These are phyloP conservation scores for Ashinkailepas kermadecensis DNA, from an alignment of 2,888 invertebrate species.

Conservation along the genomic window DNA sequence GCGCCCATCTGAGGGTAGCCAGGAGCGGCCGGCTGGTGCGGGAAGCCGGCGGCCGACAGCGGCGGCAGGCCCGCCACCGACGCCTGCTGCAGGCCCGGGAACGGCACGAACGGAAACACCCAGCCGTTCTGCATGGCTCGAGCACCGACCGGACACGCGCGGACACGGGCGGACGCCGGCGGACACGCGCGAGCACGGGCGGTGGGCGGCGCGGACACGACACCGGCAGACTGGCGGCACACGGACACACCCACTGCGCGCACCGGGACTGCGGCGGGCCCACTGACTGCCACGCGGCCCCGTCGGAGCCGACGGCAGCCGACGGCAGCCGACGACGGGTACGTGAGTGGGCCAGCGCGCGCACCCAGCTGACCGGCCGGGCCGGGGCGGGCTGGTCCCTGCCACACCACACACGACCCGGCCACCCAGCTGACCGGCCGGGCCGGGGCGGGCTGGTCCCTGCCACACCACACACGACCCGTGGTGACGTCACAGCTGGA, in stretches of 20 bases:
- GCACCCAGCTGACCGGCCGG: not conserved
- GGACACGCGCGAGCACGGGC: not conserved
- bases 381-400: not conserved
- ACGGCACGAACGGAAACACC: slow-evolving; percentile 17
- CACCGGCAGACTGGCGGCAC: not conserved
- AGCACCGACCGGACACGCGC: no score
- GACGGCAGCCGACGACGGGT: not conserved
- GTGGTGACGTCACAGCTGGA: no score
- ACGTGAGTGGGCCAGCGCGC: not conserved
- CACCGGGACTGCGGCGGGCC: not conserved
- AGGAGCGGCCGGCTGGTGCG: not conserved
- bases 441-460: not conserved
- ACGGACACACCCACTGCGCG: not conserved
- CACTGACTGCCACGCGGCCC: not conserved
- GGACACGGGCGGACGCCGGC: no score
- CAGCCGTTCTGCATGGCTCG: slow-evolving; percentile 16
- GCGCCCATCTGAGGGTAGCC: slow-evolving; percentile 6
- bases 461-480: no score
- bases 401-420: not conserved
- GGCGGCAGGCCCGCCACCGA: slow-evolving; percentile 3
- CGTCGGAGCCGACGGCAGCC: not conserved
- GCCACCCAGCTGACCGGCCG: not conserved
- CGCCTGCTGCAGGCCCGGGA: slow-evolving; percentile 17
- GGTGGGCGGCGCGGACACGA: not conserved
- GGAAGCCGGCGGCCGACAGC: not conserved